Conservation (phyloP, 2,797 vertebrate genomes). For the Ptychobarbus kaznakovi region DNA sequence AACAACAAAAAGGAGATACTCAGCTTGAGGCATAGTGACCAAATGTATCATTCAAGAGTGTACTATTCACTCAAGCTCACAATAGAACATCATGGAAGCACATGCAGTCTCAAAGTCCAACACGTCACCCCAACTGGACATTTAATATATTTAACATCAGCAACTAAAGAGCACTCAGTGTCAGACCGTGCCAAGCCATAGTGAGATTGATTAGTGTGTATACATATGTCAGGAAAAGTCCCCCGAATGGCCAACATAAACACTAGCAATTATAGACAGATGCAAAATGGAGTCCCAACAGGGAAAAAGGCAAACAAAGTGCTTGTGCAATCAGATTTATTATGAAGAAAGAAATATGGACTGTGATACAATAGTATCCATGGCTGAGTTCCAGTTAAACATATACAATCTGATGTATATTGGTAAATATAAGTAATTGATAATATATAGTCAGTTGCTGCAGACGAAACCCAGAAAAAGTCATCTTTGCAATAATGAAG, state of each 20-base stretch:
- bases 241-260: constrained; percentile 9
- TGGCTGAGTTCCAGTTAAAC: constrained; percentile 9
- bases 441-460: neutral
- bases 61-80: neutral
- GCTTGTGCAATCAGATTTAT: constrained; percentile 20
- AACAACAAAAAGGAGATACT: constrained; percentile 3
- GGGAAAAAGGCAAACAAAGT: neutral
- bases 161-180: constrained; percentile 19
- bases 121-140: neutral
- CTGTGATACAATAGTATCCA: constrained; percentile 1
- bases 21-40: constrained; percentile 2
- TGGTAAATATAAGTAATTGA: neutral
- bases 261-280: neutral
- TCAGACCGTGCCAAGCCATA: constrained; percentile 26
- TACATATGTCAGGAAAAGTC: constrained; percentile 26
- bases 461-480: neutral
- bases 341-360: constrained; percentile 17
- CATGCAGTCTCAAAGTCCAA: neutral
- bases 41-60: constrained; percentile 11
- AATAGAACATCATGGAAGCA: neutral
- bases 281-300: neutral
- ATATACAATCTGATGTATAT: too few relatives aligned
- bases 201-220: constrained; percentile 27
- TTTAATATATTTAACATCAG: constrained; percentile 17
- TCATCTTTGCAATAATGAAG: neutral